Conservation (phyloP, 2,888 invertebrate genomes). For the Hecatera dysodea region DNA sequence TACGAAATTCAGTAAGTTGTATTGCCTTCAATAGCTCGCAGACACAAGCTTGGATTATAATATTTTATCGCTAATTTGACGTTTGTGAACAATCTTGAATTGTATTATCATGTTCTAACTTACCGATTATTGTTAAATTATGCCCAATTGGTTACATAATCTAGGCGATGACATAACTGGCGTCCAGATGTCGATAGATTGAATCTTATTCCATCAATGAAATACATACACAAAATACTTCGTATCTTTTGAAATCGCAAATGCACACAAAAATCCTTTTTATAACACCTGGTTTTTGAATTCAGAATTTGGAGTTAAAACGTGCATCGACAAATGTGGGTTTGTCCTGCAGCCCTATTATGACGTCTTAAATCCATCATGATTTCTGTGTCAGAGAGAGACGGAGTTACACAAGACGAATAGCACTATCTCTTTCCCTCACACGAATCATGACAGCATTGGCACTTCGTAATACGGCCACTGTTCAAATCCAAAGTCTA, state of each 20-base stretch:
- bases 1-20: not conserved
- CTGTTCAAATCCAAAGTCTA: too few relatives aligned
- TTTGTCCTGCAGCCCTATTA: too few relatives aligned
- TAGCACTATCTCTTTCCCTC: too few relatives aligned
- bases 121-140: conserved; percentile 44
- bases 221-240: not conserved
- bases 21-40: not conserved
- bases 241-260: not conserved
- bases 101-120: conserved; percentile 43
- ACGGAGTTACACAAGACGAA: too few relatives aligned
- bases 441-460: too few relatives aligned
- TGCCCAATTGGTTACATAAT: conserved; percentile 37
- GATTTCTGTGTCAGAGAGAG: too few relatives aligned
- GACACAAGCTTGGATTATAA: conserved; percentile 13
- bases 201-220: conserved; percentile 15
- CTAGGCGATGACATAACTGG: conserved; percentile 31
- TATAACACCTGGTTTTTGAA: too few relatives aligned
- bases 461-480: too few relatives aligned
- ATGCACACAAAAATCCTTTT: not conserved
- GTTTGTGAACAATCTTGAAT: conserved; percentile 18
- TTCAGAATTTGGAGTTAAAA: too few relatives aligned
- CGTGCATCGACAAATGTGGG: too few relatives aligned
- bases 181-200: conserved; percentile 16
- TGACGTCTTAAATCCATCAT: too few relatives aligned
- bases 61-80: conserved; percentile 44